phyloP scores from a whole-genome alignment of 2,888 invertebrate genomes.

The Mimumesa dahlbomi region DNA sequence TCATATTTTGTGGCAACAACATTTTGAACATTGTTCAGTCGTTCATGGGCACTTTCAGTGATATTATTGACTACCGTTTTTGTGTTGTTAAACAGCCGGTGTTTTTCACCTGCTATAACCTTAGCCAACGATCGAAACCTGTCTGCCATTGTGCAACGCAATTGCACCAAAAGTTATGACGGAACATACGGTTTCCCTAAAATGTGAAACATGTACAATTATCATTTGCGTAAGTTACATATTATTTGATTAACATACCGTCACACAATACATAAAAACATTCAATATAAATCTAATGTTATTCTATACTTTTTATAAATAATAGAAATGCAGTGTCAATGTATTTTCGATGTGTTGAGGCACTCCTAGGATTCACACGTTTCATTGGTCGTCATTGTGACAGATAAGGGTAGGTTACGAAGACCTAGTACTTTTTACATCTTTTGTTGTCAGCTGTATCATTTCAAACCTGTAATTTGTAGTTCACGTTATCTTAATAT shows the following conservation, averaged over 20 bases:
- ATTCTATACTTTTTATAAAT: too few species aligned
- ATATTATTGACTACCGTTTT: slow-evolving; percentile 65
- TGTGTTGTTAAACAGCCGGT: slow-evolving; percentile 65
- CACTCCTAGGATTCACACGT: too few species aligned
- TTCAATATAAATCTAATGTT: too few species aligned
- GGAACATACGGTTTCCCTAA: slow-evolving; percentile 1
- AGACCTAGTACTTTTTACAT: too few species aligned
- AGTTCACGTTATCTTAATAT: too few species aligned
- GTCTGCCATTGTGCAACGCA: slow-evolving; percentile 58
- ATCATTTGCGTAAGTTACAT: slow-evolving; percentile 75
- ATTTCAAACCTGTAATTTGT: too few species aligned
- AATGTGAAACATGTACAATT: slow-evolving; percentile 64
- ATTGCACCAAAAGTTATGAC: background rate
- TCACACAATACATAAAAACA: too few species aligned
- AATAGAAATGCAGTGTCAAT: too few species aligned
- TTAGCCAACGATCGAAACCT: slow-evolving; percentile 65
- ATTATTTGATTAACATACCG: slow-evolving; percentile 44
- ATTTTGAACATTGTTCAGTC: slow-evolving; percentile 66
- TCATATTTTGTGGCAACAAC: slow-evolving; percentile 69
- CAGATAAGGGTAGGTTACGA: too few species aligned
- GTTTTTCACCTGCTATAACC: slow-evolving; percentile 62
- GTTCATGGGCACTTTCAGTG: slow-evolving; percentile 68
- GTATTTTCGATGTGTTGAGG: too few species aligned
- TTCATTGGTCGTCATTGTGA: too few species aligned
- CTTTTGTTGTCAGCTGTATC: too few species aligned